phyloP scores from a whole-genome alignment of 2,113 vertebrate species.

The Pardalotus punctatus region DNA sequence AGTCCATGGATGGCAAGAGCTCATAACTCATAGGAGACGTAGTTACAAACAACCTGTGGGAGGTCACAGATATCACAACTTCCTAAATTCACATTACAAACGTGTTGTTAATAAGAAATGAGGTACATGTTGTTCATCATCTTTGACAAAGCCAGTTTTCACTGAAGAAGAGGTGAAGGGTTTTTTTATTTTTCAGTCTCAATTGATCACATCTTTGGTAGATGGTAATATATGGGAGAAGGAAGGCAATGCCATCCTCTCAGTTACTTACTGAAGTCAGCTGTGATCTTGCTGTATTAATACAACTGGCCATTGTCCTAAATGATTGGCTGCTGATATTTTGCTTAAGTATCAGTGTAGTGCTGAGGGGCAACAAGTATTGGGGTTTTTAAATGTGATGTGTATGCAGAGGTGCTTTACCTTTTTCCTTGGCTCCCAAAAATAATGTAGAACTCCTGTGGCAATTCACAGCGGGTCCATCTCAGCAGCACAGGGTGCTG shows the following conservation, averaged over 20 bases:
- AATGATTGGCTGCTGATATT: constrained; percentile 34
- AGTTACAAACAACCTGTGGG: constrained; percentile 71
- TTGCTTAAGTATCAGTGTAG: constrained; percentile 7
- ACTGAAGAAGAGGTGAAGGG: constrained; percentile 8
- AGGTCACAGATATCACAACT: constrained; percentile 54
- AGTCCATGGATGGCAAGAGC: constrained; percentile 47
- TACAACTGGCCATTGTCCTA: background rate
- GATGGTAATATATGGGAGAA: background rate
- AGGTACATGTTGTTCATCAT: constrained; percentile 4
- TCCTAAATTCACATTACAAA: constrained; percentile 31
- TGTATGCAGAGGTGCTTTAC: background rate
- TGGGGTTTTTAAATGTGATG: background rate
- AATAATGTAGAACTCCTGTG: rapidly evolving
- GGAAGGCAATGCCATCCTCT: background rate
- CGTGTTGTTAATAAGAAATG: constrained; percentile 52
- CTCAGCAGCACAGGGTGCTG: background rate
- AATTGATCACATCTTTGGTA: background rate
- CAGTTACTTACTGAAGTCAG: background rate
- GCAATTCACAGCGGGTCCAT: background rate
- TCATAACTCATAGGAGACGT: constrained; percentile 53
- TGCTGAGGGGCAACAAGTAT: background rate
- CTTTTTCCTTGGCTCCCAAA: background rate
- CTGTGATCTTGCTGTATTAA: constrained; percentile 6
- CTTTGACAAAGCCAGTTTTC: constrained; percentile 21
- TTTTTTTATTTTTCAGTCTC: background rate